A percentile compares a stretch with the other conserved stretches of the same genome.
These are phyloP conservation scores for Hipposideros larvatus DNA, from an alignment of 2,797 vertebrate species.

Conservation along the genomic window DNA sequence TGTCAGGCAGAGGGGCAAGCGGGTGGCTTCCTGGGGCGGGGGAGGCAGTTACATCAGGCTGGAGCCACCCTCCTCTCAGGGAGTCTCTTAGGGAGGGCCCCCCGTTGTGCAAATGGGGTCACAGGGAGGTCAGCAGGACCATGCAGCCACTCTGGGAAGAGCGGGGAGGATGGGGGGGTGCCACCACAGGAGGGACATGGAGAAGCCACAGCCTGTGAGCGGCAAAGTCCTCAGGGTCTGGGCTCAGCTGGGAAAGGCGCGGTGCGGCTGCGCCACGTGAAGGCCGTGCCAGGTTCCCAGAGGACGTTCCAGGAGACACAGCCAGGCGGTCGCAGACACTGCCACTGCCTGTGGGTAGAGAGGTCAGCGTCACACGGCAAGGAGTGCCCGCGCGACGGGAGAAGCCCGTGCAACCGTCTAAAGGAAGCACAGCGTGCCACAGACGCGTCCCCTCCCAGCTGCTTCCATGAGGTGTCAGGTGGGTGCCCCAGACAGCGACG, in stretches of 20 bases:
- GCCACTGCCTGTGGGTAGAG: not conserved
- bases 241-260: rapidly evolving
- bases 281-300: too few species aligned
- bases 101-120: not conserved
- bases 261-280: rapidly evolving
- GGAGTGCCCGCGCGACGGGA: too few species aligned
- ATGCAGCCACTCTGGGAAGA: too few species aligned
- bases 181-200: rapidly evolving
- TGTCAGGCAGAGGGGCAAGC: too few species aligned
- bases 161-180: rapidly evolving
- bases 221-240: not conserved
- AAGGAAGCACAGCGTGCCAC: too few species aligned
- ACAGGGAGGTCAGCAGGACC: too few species aligned
- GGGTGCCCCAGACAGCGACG: too few species aligned
- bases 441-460: too few species aligned
- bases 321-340: not conserved
- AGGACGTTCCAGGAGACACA: not conserved
- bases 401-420: too few species aligned
- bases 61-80: not conserved
- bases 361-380: rapidly evolving
- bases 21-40: rapidly evolving
- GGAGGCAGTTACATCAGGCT: too few species aligned
- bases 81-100: not conserved
- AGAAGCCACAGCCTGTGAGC: not conserved
- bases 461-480: too few species aligned